A percentile compares a stretch with the other conserved stretches of the same genome.
Conservation (phyloP, 2,888 invertebrate genomes). For the Trichacis sp. region DNA sequence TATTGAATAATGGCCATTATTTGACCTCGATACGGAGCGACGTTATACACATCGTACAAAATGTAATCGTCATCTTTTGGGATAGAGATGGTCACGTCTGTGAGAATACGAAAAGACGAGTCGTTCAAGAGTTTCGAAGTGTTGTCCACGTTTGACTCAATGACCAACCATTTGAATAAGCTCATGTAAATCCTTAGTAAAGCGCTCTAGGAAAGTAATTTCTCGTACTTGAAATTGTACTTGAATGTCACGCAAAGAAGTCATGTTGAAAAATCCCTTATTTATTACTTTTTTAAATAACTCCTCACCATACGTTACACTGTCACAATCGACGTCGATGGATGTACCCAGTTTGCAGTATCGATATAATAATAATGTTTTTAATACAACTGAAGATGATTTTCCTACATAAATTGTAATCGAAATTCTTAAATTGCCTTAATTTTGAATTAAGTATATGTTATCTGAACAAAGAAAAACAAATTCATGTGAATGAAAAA, state of each 20-base stretch:
- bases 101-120: conserved; percentile 45
- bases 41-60: conserved; percentile 52
- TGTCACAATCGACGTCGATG: not conserved
- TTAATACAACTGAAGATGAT: no score
- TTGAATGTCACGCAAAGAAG: not conserved
- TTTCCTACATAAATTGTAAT: no score
- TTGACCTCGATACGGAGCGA: conserved; percentile 45
- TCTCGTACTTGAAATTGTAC: not conserved
- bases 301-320: not conserved
- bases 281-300: not conserved
- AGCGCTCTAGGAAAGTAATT: not conserved
- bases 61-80: conserved; percentile 27
- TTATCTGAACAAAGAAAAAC: no score
- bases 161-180: conserved; percentile 45
- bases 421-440: no score
- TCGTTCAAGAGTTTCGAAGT: conserved; percentile 44
- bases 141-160: conserved; percentile 41
- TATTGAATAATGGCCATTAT: conserved; percentile 42
- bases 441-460: no score
- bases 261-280: no score
- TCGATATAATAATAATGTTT: no score
- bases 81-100: conserved; percentile 49
- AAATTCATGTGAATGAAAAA: no score
- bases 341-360: not conserved
- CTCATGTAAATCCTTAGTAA: not conserved